phyloP scores from a whole-genome alignment of 2,113 vertebrate genomes.

The Hippocampus abdominalis region DNA sequence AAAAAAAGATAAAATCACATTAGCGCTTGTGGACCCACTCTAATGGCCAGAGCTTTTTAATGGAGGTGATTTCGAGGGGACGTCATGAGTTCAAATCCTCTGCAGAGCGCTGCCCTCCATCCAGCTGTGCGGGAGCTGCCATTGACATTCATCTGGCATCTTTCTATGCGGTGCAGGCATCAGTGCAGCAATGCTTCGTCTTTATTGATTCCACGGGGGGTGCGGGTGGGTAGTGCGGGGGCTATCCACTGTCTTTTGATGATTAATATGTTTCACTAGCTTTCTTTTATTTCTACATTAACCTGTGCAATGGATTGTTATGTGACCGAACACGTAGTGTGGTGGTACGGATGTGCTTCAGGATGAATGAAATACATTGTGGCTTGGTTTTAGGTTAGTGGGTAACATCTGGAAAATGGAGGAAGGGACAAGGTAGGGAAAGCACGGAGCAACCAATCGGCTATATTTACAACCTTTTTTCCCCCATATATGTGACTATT shows the following conservation, averaged over 20 bases:
- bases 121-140: constrained; percentile 26
- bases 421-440: constrained; percentile 4
- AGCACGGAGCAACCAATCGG: background rate
- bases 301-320: constrained; percentile 11
- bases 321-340: constrained; percentile 22
- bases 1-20: constrained; percentile 10
- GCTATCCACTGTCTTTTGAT: background rate
- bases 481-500: background rate
- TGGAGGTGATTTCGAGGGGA: background rate
- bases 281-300: constrained; percentile 14
- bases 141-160: constrained; percentile 63
- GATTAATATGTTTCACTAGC: background rate
- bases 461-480: constrained; percentile 19
- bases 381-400: constrained; percentile 29
- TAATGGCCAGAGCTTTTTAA: background rate
- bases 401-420: constrained; percentile 39
- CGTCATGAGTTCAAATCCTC: background rate
- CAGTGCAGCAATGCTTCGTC: constrained; percentile 36
- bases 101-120: constrained; percentile 16
- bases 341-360: constrained; percentile 37
- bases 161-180: constrained; percentile 37
- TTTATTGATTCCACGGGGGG: constrained; percentile 40
- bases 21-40: constrained; percentile 49
- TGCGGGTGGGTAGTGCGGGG: background rate
- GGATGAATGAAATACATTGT: constrained; percentile 40